Conservation (phyloP, 2,113 vertebrate genomes). For the Erpornis zantholeuca region DNA sequence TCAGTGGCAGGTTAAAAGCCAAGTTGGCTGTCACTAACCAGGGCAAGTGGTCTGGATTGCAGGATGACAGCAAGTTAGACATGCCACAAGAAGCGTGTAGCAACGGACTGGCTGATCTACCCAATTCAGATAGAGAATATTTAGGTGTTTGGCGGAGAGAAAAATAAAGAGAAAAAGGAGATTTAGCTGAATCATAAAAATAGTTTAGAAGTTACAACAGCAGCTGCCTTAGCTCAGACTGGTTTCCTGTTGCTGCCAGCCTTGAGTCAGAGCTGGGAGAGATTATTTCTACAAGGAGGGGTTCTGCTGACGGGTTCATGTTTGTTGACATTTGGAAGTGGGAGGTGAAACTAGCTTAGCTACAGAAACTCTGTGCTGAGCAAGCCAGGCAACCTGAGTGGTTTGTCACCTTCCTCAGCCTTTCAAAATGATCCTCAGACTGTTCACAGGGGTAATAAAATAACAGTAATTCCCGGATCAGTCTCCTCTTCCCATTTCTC, state of each 20-base stretch:
- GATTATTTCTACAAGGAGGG: not conserved
- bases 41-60: not conserved
- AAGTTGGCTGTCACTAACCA: rapidly evolving
- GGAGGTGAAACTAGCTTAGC: conserved; percentile 22
- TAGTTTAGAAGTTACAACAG: not conserved
- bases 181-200: not conserved
- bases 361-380: not conserved
- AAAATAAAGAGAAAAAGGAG: no score
- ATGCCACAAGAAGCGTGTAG: not conserved
- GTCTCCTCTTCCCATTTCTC: not conserved
- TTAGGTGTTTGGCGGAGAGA: not conserved
- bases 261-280: not conserved
- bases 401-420: not conserved
- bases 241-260: not conserved
- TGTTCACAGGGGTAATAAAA: not conserved
- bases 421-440: not conserved
- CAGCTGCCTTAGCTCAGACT: not conserved
- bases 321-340: not conserved
- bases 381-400: not conserved
- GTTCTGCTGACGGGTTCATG: not conserved
- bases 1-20: not conserved
- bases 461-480: not conserved
- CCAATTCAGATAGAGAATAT: rapidly evolving
- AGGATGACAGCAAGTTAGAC: not conserved
- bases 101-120: rapidly evolving